Conservation (phyloP, 2,797 vertebrate species). For the Pseudopleuronectes americanus region DNA sequence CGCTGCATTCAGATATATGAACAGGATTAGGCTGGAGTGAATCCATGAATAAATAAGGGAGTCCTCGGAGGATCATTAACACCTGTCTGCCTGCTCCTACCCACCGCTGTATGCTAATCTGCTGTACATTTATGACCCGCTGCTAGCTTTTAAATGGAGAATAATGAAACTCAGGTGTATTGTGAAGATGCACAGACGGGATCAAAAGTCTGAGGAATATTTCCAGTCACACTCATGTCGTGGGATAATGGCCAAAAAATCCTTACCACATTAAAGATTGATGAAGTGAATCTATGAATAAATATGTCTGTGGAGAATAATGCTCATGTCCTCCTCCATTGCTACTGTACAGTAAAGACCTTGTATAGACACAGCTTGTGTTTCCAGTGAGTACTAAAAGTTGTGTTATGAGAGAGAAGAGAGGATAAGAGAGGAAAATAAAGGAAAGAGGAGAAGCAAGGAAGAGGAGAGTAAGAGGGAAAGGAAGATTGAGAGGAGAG, state of each 20-base stretch:
- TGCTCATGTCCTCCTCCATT: slow-evolving; percentile 15
- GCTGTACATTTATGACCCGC: slow-evolving; percentile 57
- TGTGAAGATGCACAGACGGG: slow-evolving; percentile 38
- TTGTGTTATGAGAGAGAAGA: neutral
- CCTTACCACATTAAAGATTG: slow-evolving; percentile 61
- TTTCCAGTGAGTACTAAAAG: slow-evolving; percentile 4
- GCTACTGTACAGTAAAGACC: neutral
- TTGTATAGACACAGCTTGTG: neutral
- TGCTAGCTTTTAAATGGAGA: slow-evolving; percentile 63
- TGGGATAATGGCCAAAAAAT: slow-evolving; percentile 35
- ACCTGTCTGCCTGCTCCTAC: slow-evolving; percentile 67
- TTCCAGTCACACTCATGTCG: slow-evolving; percentile 47
- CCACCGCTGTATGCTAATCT: slow-evolving; percentile 67
- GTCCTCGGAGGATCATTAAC: slow-evolving; percentile 76
- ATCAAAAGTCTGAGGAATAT: slow-evolving; percentile 60
- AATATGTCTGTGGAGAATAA: slow-evolving; percentile 42
- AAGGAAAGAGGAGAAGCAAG: neutral
- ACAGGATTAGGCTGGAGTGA: slow-evolving; percentile 62
- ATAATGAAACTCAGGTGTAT: slow-evolving; percentile 61
- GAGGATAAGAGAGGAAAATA: no score
- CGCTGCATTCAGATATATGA: slow-evolving; percentile 50
- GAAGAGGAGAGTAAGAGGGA: no score
- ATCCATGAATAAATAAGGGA: slow-evolving; percentile 74
- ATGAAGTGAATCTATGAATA: slow-evolving; percentile 69
- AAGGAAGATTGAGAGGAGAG: no score